These are phyloP conservation scores for Caerostris darwini DNA, from an alignment of 1,140 invertebrate genomes.

Conservation along the genomic window DNA sequence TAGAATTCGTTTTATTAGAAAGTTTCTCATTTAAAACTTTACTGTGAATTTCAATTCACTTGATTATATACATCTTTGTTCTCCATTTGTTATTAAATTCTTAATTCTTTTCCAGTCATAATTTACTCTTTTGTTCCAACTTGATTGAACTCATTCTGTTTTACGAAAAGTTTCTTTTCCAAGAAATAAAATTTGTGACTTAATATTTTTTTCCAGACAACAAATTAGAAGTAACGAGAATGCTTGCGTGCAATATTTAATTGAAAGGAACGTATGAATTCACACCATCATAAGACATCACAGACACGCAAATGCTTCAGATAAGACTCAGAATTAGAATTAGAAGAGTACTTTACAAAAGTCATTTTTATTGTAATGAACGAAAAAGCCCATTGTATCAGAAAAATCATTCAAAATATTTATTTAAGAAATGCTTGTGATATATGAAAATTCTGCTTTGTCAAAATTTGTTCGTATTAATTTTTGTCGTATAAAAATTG, in stretches of 20 bases:
- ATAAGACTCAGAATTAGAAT: background rate
- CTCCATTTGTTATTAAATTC: too few species aligned
- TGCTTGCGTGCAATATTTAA: background rate
- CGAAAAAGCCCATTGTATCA: too few species aligned
- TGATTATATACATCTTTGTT: background rate
- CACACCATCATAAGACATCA: background rate
- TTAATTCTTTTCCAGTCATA: background rate
- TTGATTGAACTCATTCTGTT: background rate
- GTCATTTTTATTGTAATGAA: too few species aligned
- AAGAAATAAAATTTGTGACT: background rate
- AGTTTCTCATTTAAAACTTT: conserved; percentile 6
- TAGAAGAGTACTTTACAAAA: too few species aligned
- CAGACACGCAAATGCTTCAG: background rate
- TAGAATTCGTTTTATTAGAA: background rate
- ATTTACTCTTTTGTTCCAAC: background rate
- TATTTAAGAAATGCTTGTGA: too few species aligned
- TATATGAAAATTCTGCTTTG: too few species aligned
- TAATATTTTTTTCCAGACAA: too few species aligned
- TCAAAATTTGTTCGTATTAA: too few species aligned
- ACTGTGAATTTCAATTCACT: background rate
- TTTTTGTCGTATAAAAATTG: too few species aligned
- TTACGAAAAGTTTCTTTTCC: background rate
- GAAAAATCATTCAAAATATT: too few species aligned
- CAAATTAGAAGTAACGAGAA: background rate
- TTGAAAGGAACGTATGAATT: background rate